Conservation (phyloP, 2,888 invertebrate species). For the Tetrapedia diversipes region DNA sequence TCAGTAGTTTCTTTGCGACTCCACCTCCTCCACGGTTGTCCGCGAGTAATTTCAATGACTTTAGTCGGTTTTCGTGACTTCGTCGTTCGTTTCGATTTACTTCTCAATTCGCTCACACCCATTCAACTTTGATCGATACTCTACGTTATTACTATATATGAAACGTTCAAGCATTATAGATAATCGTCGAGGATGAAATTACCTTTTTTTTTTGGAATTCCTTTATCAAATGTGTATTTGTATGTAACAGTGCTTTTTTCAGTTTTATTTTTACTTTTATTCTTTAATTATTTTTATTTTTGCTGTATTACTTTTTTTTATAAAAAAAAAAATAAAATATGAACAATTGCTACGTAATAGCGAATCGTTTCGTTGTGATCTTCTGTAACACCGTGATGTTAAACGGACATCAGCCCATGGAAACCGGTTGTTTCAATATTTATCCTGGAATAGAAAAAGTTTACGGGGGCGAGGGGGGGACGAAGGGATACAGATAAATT, state of each 20-base stretch:
- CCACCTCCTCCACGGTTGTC: not conserved
- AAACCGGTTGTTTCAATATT: not conserved
- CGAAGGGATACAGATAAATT: not conserved
- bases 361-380: not conserved
- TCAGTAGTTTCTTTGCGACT: not conserved
- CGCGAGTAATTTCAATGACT: not conserved
- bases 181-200: not conserved
- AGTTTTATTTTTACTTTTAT: too few species aligned
- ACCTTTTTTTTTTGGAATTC: too few species aligned
- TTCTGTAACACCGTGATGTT: not conserved
- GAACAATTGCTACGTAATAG: not conserved
- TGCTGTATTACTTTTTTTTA: too few species aligned
- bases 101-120: constrained; percentile 8
- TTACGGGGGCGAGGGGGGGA: too few species aligned
- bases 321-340: too few species aligned
- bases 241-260: too few species aligned
- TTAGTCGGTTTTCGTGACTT: constrained; percentile 16
- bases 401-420: not conserved
- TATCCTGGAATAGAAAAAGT: not conserved
- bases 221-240: too few species aligned
- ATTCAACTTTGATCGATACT: constrained; percentile 19
- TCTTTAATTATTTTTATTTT: too few species aligned
- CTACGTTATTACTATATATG: constrained; percentile 9
- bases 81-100: constrained; percentile 10
- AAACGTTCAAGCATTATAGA: constrained; percentile 21